Base-by-base conservation (phyloP, 1,140 invertebrate species). In the Drosophila sproati region DNA sequence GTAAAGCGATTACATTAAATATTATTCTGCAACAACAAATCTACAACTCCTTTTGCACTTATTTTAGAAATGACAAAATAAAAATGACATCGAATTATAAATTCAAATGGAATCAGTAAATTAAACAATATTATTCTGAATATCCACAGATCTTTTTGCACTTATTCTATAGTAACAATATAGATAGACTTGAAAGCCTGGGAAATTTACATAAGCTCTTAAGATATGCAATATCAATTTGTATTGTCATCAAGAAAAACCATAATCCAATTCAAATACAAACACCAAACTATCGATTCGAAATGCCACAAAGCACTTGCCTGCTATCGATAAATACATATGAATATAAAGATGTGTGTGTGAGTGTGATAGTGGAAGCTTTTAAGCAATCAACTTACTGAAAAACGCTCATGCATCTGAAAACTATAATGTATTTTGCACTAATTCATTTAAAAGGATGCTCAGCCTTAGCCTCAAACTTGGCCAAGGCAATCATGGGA, bases 381-480 rank as follows among this genome's bases (percentile, higher is more conserved):
- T 69, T 82, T 77, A 82, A 75, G 80, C 64, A 78, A 75, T 82
- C 71, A 82, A 72, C 43, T 45, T 72, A 81, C 45, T 77, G 68
- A 57, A 77, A 78, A 74, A 35, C 79, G 63, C 70, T 32, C 57
- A 43, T 43, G 72, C 76, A 80, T 66, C 66, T 74, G 39, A 75
- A 78, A 68, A 78, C 78, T 78, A 76, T 82, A 82, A 78, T 80
- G 75, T 62, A 78, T 74, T 78, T 78, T 74, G 34, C 71, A 64
- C 78, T 74, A 80, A 82, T 82, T 82, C 80, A 82, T 76, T 82
- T 82, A 78, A 82, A 82, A 79, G 76, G 76, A 75, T 75, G 62
- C 75, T 71, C 62, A 77, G 75, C 70, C 75, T 62, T 73, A 78
- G 76, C 70, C 75, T 74, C 75, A 70, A 80, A 70, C 78, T 78